These are phyloP conservation scores for Neolamprologus kungweensis DNA, from an alignment of 2,113 vertebrate genomes.

Conservation along the genomic window DNA sequence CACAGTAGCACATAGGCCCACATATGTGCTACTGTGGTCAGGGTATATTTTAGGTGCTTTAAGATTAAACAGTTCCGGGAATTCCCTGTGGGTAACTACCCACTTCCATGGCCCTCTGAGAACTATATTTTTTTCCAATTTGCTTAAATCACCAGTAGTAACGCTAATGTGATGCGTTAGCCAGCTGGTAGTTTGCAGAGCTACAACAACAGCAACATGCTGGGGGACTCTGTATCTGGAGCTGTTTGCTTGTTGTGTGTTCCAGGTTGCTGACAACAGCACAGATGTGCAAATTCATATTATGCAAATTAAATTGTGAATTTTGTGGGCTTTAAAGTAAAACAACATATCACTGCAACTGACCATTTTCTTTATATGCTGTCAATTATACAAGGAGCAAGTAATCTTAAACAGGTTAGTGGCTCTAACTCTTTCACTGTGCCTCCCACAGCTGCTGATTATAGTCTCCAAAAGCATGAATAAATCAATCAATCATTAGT, in stretches of 20 bases:
- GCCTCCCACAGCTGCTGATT: background rate
- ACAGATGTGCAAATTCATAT: background rate
- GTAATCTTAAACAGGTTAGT: background rate
- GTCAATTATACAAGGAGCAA: background rate
- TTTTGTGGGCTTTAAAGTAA: background rate
- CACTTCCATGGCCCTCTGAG: background rate
- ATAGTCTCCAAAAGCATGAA: background rate
- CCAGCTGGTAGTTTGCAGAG: background rate
- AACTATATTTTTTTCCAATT: background rate
- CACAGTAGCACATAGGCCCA: too few species aligned
- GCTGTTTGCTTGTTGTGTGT: background rate
- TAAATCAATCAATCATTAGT: background rate
- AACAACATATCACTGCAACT: accelerated
- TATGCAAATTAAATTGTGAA: background rate
- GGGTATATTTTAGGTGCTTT: background rate
- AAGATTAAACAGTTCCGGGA: accelerated
- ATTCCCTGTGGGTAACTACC: background rate
- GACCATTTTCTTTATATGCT: background rate
- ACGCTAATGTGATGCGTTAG: background rate
- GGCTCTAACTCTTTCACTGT: background rate
- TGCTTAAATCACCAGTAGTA: background rate
- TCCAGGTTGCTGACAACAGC: background rate
- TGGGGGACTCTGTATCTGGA: background rate
- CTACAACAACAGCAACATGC: background rate
- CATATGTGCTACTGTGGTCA: background rate